Evolutionary conservation across 1,140 invertebrate species (phyloP).

Genomic region (Sesamia nonagrioides): DNA sequence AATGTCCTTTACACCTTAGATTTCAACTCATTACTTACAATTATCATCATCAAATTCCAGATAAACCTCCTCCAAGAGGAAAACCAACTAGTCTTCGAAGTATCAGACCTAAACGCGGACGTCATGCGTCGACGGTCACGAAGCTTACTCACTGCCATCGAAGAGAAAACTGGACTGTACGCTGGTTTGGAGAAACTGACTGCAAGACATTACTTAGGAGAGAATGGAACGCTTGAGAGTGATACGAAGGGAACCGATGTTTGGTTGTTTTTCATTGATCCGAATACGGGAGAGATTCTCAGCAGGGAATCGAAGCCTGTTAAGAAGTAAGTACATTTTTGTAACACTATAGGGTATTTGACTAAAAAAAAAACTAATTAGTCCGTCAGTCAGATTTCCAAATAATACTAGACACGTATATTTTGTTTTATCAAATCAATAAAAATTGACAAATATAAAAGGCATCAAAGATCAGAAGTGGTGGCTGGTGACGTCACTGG

Average conservation of each 20-base stretch:
- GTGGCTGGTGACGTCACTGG: too few species aligned
- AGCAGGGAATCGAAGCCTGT: conserved; percentile 91
- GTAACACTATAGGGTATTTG: too few species aligned
- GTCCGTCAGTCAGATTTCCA: too few species aligned
- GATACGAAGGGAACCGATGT: conserved; percentile 93
- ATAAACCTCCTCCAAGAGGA: conserved; percentile 85
- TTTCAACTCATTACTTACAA: too few species aligned
- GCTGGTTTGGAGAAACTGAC: conserved; percentile 93
- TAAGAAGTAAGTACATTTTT: conserved; percentile 88
- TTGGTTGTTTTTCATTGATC: conserved; percentile 95
- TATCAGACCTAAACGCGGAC: conserved; percentile 92
- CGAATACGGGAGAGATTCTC: conserved; percentile 92
- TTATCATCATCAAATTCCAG: conserved; percentile 59
- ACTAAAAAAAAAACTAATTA: too few species aligned
- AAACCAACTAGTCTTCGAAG: conserved; percentile 93
- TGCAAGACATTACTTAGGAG: conserved; percentile 89
- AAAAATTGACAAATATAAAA: too few species aligned
- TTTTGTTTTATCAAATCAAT: too few species aligned
- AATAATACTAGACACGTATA: too few species aligned
- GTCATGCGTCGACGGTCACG: conserved; percentile 90
- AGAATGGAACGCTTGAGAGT: conserved; percentile 92
- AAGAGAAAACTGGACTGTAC: conserved; percentile 92
- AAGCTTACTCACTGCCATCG: conserved; percentile 90
- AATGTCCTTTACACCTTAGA: too few species aligned
- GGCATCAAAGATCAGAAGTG: too few species aligned